phyloP scores from a whole-genome alignment of 2,113 vertebrate species.

The Butastur rufipennis region DNA sequence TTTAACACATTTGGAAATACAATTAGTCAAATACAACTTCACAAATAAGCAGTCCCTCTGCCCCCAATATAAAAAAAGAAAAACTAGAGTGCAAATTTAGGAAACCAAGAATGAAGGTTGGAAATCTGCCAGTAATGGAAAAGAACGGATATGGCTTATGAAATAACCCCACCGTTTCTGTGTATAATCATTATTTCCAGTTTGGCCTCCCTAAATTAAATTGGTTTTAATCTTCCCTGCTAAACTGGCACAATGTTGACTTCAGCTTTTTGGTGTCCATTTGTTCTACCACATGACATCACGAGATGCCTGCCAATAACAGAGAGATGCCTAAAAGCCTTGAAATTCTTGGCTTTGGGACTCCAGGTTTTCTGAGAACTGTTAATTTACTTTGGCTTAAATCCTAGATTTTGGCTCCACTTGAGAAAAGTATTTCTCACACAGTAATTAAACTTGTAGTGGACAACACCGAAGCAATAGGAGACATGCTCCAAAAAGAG shows the following conservation, averaged over 20 bases:
- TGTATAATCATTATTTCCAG: constrained; percentile 44
- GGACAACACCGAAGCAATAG: constrained; percentile 50
- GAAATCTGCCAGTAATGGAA: constrained; percentile 22
- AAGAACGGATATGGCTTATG: neutral
- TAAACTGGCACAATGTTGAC: constrained; percentile 36
- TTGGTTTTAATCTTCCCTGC: constrained; percentile 33
- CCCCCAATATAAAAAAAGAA: neutral
- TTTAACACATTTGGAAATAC: neutral
- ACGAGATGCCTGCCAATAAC: constrained; percentile 55
- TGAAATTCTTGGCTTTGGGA: constrained; percentile 67
- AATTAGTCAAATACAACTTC: neutral
- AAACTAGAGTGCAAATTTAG: constrained; percentile 4
- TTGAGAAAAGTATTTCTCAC: constrained; percentile 58
- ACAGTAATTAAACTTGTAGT: constrained; percentile 67
- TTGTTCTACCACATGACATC: constrained; percentile 68
- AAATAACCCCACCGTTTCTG: constrained; percentile 32
- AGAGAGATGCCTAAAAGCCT: constrained; percentile 62
- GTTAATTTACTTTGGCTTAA: constrained; percentile 71
- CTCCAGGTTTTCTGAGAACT: constrained; percentile 64
- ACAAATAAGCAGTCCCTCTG: neutral
- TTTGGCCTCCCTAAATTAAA: constrained; percentile 44
- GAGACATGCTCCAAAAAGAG: neutral
- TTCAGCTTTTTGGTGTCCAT: constrained; percentile 59
- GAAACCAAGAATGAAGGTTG: constrained; percentile 17
- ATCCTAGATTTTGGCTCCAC: constrained; percentile 61